Evolutionary conservation across 2,888 invertebrate species (phyloP).

Genomic region (Eumerus sabulonum): DNA sequence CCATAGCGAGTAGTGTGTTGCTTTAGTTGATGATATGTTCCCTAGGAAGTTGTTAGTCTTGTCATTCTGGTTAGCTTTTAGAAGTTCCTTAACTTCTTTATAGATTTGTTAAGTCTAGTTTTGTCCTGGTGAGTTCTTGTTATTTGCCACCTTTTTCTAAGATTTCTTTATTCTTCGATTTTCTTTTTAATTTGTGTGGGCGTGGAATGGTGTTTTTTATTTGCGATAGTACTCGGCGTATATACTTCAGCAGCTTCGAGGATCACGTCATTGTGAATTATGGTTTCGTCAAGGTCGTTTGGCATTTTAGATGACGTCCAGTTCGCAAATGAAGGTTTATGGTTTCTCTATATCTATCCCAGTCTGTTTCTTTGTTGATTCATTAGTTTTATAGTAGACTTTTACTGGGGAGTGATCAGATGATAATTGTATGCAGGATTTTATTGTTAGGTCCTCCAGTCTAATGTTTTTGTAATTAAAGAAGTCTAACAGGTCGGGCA

Average conservation of each 20-base stretch:
- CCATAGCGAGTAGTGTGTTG: background rate
- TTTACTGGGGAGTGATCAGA: no score
- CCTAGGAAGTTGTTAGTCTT: conserved; percentile 1
- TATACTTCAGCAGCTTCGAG: background rate
- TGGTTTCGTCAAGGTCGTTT: conserved; percentile 1
- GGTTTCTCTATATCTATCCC: no score
- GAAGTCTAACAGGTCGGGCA: background rate
- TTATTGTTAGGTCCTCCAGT: background rate
- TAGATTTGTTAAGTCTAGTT: background rate
- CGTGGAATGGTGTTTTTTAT: background rate
- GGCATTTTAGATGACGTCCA: background rate
- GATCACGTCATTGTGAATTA: conserved; percentile 1
- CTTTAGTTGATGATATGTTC: background rate
- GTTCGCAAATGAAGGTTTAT: background rate
- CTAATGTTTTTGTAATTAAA: background rate
- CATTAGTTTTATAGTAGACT: no score
- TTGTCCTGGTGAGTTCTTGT: background rate
- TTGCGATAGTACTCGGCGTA: background rate
- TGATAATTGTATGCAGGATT: no score
- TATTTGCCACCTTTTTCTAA: background rate
- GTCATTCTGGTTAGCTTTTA: background rate
- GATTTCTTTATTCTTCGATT: background rate
- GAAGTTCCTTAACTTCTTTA: no score
- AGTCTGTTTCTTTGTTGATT: no score
- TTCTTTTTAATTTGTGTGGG: background rate